phyloP scores from a whole-genome alignment of 2,797 vertebrate species.

The Varecia variegata region DNA sequence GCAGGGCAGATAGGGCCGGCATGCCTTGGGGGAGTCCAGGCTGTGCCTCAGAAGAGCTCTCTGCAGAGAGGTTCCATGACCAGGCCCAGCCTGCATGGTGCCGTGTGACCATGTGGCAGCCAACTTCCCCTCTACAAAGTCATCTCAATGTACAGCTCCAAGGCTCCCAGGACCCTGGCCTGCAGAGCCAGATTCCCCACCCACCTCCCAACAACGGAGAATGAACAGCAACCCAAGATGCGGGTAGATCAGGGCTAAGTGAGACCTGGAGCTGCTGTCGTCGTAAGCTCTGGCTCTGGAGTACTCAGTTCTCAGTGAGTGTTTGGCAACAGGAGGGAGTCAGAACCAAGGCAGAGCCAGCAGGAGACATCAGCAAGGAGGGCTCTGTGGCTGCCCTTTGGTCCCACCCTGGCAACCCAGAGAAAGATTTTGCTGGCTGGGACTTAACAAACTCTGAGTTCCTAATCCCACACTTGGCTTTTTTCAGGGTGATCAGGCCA shows the following conservation, averaged over 20 bases:
- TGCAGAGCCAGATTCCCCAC: neutral
- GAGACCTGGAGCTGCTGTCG: neutral
- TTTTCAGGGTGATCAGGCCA: neutral
- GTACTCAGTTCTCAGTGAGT: neutral
- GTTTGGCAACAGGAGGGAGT: neutral
- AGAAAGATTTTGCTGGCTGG: neutral
- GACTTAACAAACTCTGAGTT: neutral
- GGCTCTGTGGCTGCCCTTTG: neutral
- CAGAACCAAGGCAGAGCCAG: neutral
- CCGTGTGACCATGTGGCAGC: neutral
- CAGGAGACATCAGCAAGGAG: neutral
- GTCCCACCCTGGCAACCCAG: fast-evolving
- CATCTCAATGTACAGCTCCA: neutral
- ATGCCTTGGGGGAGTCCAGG: neutral
- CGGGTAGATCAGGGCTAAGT: neutral
- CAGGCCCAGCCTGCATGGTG: neutral
- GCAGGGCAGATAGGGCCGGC: neutral
- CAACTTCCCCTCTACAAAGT: neutral
- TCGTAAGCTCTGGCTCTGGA: neutral
- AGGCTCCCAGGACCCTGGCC: neutral
- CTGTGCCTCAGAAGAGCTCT: neutral
- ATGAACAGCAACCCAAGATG: neutral
- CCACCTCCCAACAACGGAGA: neutral
- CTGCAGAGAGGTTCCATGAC: neutral
- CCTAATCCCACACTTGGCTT: neutral